phyloP scores from a whole-genome alignment of 2,888 invertebrate species.

The Podotricha telesiphe region DNA sequence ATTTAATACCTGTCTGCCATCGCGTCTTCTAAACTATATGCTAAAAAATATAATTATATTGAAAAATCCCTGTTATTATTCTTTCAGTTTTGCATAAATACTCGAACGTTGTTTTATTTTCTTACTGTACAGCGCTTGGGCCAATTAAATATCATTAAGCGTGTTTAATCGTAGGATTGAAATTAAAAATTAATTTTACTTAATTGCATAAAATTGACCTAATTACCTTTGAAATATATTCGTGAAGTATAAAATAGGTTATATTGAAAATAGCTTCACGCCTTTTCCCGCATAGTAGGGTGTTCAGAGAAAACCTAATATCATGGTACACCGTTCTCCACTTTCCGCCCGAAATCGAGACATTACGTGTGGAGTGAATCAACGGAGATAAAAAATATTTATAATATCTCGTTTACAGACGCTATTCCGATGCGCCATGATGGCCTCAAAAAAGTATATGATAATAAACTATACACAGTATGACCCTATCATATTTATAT shows the following conservation, averaged over 20 bases:
- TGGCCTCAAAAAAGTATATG: too few relatives aligned
- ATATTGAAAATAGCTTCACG: too few relatives aligned
- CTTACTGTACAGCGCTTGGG: neutral
- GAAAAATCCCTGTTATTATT: neutral
- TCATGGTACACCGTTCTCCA: too few relatives aligned
- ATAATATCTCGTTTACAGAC: too few relatives aligned
- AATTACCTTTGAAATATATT: neutral
- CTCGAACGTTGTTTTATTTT: neutral
- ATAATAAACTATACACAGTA: too few relatives aligned
- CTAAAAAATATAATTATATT: constrained; percentile 12
- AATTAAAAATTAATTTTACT: constrained; percentile 11
- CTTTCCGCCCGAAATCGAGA: too few relatives aligned
- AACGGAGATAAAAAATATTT: too few relatives aligned
- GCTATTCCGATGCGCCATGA: too few relatives aligned
- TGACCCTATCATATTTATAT: too few relatives aligned
- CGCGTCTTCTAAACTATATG: neutral
- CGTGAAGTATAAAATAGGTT: neutral
- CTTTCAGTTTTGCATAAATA: constrained; percentile 2
- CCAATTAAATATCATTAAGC: constrained; percentile 21
- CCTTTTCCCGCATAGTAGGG: too few relatives aligned
- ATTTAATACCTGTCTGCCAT: neutral
- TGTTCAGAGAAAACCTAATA: too few relatives aligned
- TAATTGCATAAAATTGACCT: neutral
- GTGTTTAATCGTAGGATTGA: neutral
- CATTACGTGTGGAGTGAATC: too few relatives aligned